A percentile compares a stretch with the other conserved stretches of the same genome.
phyloP scores from a whole-genome alignment of 2,797 vertebrate genomes.

The Parauchenoglanis punctatus region DNA sequence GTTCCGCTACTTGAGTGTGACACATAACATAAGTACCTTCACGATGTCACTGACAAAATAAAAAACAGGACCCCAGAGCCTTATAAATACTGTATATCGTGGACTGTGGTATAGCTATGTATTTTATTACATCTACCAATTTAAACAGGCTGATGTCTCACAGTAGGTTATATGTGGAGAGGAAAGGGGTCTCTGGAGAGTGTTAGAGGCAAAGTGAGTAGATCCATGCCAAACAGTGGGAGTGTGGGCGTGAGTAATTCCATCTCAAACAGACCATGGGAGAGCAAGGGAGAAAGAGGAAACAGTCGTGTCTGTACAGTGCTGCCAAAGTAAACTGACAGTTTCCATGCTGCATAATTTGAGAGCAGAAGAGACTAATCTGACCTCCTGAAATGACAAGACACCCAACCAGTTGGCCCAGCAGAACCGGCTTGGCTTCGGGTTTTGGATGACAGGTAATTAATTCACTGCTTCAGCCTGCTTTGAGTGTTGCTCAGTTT shows the following conservation, averaged over 20 bases:
- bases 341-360: constrained; percentile 43
- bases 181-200: constrained; percentile 39
- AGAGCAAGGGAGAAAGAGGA: constrained; percentile 35
- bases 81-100: constrained; percentile 8
- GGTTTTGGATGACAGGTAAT: constrained; percentile 37
- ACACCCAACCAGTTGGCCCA: constrained; percentile 44
- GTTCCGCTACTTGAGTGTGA: not conserved
- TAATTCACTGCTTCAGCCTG: constrained; percentile 26
- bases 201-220: constrained; percentile 30
- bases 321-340: constrained; percentile 48
- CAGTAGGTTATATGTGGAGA: constrained; percentile 18
- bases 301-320: constrained; percentile 39
- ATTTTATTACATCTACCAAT: constrained; percentile 17
- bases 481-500: not conserved
- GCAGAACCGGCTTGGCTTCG: constrained; percentile 34
- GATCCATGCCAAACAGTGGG: constrained; percentile 33
- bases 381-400: constrained; percentile 35
- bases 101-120: not conserved
- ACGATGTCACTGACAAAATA: constrained; percentile 23
- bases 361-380: constrained; percentile 39
- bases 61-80: not conserved
- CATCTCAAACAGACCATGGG: constrained; percentile 25
- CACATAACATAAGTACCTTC: constrained; percentile 11
- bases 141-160: constrained; percentile 6
- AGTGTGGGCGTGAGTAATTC: constrained; percentile 39